Percentiles rank a stretch among this genome's conserved stretches.
These are phyloP conservation scores for Aix galericulata DNA, from an alignment of 2,113 vertebrate species.

Conservation along the genomic window DNA sequence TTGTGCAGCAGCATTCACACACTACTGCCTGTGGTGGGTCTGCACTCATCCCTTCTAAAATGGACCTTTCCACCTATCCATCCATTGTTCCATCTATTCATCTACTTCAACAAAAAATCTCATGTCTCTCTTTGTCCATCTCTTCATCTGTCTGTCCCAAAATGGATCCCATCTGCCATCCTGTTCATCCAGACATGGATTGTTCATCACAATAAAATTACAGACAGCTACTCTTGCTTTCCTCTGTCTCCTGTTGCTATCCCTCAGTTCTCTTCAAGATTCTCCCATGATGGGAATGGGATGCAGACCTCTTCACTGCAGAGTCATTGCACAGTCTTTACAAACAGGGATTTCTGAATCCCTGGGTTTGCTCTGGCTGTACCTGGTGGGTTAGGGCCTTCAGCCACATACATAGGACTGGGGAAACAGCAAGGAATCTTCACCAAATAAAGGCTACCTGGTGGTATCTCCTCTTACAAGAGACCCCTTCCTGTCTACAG, in stretches of 20 bases:
- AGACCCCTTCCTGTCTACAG: background rate
- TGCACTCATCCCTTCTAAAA: background rate
- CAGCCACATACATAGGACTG: background rate
- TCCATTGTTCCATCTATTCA: background rate
- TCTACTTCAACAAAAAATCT: background rate
- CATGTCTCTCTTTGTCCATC: background rate
- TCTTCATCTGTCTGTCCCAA: background rate
- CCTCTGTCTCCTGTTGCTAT: background rate
- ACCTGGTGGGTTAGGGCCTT: background rate
- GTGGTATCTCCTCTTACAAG: background rate
- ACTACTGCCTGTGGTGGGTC: too few species aligned
- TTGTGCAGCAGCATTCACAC: background rate
- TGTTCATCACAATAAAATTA: too few species aligned
- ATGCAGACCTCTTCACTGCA: background rate
- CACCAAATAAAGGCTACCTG: background rate
- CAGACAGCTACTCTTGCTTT: background rate
- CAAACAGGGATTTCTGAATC: background rate
- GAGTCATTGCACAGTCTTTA: background rate
- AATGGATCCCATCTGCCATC: background rate
- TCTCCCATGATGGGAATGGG: background rate
- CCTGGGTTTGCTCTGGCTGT: background rate
- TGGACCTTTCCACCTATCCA: background rate
- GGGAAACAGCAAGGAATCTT: background rate
- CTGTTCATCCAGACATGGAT: background rate
- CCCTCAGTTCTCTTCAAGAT: background rate